Percentiles rank a stretch among this genome's conserved stretches.
Conservation (phyloP, 2,113 vertebrate genomes). For the Percina caprodes region DNA sequence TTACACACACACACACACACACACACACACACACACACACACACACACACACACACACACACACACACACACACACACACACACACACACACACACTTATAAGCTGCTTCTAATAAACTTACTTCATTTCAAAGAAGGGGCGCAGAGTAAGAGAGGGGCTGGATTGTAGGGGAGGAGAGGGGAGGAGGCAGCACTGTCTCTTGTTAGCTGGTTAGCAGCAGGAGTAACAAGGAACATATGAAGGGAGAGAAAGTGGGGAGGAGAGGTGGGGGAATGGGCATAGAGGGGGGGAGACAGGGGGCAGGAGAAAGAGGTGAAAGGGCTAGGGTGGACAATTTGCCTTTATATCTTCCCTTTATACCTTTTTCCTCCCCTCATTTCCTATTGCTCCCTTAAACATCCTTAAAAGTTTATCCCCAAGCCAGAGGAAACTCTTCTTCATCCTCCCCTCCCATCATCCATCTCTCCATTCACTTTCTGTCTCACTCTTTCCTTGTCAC, state of each 20-base stretch:
- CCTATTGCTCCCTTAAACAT: neutral
- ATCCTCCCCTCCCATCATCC: slow-evolving; percentile 15
- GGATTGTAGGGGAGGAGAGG: slow-evolving; percentile 53
- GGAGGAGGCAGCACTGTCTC: slow-evolving; percentile 59
- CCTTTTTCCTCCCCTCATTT: slow-evolving; percentile 11
- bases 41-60: slow-evolving; percentile 35
- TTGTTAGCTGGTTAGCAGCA: slow-evolving; percentile 71
- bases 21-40: slow-evolving; percentile 38
- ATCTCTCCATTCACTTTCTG: slow-evolving; percentile 1
- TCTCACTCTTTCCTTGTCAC: slow-evolving; percentile 39
- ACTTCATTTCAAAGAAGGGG: slow-evolving; percentile 78
- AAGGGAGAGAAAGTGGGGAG: slow-evolving; percentile 58
- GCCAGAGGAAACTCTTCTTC: slow-evolving; percentile 28
- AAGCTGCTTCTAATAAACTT: slow-evolving; percentile 84
- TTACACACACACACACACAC: slow-evolving; percentile 54
- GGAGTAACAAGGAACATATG: slow-evolving; percentile 79
- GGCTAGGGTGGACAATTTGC: slow-evolving; percentile 42
- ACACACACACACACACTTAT: slow-evolving; percentile 17
- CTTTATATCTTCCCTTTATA: slow-evolving; percentile 50
- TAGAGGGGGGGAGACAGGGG: neutral
- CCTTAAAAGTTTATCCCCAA: slow-evolving; percentile 35
- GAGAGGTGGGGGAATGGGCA: slow-evolving; percentile 14
- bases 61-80: slow-evolving; percentile 45
- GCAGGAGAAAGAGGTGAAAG: slow-evolving; percentile 10
- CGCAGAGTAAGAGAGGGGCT: slow-evolving; percentile 49